Conservation (phyloP, 2,113 vertebrate genomes). For the Antechinus flavipes region DNA sequence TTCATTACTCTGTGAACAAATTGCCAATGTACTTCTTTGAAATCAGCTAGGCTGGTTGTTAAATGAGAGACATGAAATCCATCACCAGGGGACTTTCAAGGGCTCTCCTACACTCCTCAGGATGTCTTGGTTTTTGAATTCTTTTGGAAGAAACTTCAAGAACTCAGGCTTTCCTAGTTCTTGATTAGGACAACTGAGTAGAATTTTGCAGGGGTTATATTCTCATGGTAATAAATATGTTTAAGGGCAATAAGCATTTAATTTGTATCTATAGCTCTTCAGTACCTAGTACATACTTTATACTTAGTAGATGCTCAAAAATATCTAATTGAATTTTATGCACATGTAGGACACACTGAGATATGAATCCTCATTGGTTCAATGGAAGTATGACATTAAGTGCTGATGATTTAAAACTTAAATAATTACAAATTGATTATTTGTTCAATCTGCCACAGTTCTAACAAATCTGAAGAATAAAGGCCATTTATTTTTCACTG, state of each 20-base stretch:
- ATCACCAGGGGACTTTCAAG: background rate
- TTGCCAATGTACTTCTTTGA: background rate
- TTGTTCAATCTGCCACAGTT: background rate
- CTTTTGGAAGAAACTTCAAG: background rate
- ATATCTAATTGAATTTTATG: no score
- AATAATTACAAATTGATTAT: no score
- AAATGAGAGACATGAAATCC: background rate
- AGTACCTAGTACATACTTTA: no score
- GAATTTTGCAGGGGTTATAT: no score
- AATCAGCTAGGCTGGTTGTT: background rate
- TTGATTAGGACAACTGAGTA: no score
- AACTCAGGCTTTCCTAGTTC: no score
- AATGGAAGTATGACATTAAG: background rate
- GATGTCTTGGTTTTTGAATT: background rate
- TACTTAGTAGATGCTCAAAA: no score
- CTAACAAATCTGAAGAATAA: background rate
- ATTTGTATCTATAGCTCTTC: no score
- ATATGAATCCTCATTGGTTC: background rate
- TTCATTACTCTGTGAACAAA: background rate
- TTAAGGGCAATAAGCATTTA: no score
- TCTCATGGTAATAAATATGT: no score
- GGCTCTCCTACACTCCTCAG: background rate
- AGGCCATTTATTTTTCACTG: background rate
- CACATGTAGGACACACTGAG: background rate
- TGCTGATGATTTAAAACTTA: background rate